phyloP scores from a whole-genome alignment of 1,140 invertebrate species.

The Lordiphosa clarofinis region DNA sequence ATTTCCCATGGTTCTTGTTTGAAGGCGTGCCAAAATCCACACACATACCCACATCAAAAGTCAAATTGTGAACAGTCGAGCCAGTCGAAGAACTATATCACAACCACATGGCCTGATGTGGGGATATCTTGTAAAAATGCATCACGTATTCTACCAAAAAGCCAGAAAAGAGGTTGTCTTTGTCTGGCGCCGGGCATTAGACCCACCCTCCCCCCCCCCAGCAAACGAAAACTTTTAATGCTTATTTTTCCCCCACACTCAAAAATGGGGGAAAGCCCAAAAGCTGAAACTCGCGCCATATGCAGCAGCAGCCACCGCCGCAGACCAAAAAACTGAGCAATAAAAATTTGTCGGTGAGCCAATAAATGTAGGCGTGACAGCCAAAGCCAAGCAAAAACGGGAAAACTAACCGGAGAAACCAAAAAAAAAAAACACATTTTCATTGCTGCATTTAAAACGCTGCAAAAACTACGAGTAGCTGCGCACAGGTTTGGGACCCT shows the following conservation, averaged over 20 bases:
- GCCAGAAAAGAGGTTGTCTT: constrained; percentile 26
- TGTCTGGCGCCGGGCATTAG: constrained; percentile 53
- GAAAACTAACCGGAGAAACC: constrained; percentile 6
- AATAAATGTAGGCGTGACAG: constrained; percentile 59
- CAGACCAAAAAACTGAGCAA: constrained; percentile 49
- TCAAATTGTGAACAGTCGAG: constrained; percentile 61
- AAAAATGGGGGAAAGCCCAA: constrained; percentile 8
- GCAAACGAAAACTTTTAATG: constrained; percentile 47
- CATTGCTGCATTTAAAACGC: constrained; percentile 56
- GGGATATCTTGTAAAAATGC: constrained; percentile 56
- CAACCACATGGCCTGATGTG: constrained; percentile 22
- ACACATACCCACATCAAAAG: constrained; percentile 52
- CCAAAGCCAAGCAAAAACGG: constrained; percentile 4
- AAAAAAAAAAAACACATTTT: constrained; percentile 51
- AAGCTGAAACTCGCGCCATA: constrained; percentile 42
- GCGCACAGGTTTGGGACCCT: constrained; percentile 23
- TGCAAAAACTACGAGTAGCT: constrained; percentile 32
- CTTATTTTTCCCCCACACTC: not conserved
- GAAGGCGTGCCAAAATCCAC: constrained; percentile 33
- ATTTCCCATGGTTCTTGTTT: constrained; percentile 41
- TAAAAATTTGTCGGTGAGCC: constrained; percentile 73
- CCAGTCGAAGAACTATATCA: constrained; percentile 45
- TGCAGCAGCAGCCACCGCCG: constrained; percentile 31
- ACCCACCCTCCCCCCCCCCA: too few species aligned
- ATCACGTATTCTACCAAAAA: constrained; percentile 52